These are phyloP conservation scores for Epsilonema sp. DNA, from an alignment of 2,888 invertebrate species.

Conservation along the genomic window DNA sequence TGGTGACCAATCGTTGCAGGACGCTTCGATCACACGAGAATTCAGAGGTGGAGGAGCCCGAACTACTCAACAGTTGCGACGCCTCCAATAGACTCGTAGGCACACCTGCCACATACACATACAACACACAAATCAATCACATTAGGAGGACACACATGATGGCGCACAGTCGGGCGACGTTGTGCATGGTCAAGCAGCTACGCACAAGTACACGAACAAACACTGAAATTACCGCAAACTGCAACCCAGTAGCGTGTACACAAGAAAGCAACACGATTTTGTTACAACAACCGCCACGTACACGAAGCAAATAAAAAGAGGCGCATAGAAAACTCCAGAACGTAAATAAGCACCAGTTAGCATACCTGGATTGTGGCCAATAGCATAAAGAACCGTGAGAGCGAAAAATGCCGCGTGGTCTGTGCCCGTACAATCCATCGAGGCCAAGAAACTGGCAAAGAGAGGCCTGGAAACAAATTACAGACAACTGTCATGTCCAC, in stretches of 20 bases:
- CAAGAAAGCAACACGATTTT: too few relatives aligned
- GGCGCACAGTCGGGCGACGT: background rate
- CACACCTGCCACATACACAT: slow-evolving; percentile 2
- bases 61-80: slow-evolving; percentile 12
- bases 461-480: too few relatives aligned
- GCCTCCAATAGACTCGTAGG: slow-evolving; percentile 12
- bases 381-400: slow-evolving; percentile 70
- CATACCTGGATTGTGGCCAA: slow-evolving; percentile 84
- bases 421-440: slow-evolving; percentile 69
- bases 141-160: background rate
- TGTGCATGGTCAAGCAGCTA: background rate
- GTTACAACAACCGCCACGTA: too few relatives aligned
- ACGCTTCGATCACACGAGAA: background rate
- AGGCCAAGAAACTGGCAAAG: slow-evolving; percentile 64
- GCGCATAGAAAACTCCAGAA: too few relatives aligned
- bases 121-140: background rate
- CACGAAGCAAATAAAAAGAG: background rate
- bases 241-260: too few relatives aligned
- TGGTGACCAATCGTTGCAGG: background rate
- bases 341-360: too few relatives aligned
- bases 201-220: too few relatives aligned
- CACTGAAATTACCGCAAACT: too few relatives aligned
- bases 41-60: background rate
- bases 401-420: slow-evolving; percentile 82
- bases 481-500: too few relatives aligned